These are phyloP conservation scores for Perizoma flavofasciatum DNA, from an alignment of 2,888 invertebrate species.

Conservation along the genomic window DNA sequence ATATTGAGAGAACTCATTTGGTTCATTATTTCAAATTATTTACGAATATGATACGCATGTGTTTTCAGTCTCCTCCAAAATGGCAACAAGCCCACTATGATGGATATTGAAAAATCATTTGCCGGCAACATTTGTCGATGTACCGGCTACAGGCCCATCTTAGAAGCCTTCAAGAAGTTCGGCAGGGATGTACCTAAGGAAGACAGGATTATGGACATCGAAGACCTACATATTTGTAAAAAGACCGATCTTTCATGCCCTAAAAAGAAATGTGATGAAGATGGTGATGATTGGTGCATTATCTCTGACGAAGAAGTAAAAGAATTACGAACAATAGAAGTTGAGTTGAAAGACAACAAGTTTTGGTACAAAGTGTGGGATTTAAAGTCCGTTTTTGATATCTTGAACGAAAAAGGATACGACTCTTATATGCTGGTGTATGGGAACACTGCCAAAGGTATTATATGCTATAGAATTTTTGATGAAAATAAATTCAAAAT, in stretches of 20 bases:
- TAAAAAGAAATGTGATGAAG: slow-evolving; percentile 30
- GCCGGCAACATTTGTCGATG: slow-evolving; percentile 90
- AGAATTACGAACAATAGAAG: slow-evolving; percentile 48
- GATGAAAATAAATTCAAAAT: no score
- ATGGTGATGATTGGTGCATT: slow-evolving; percentile 36
- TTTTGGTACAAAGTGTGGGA: slow-evolving; percentile 81
- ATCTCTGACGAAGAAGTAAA: slow-evolving; percentile 25
- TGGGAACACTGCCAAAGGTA: slow-evolving; percentile 89
- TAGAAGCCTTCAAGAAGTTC: slow-evolving; percentile 85
- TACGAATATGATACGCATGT: slow-evolving; percentile 2
- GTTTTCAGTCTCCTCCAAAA: slow-evolving; percentile 65
- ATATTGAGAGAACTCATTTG: no score
- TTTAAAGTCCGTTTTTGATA: slow-evolving; percentile 76
- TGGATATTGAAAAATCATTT: slow-evolving; percentile 87
- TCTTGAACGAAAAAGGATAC: slow-evolving; percentile 69
- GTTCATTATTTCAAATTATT: no score
- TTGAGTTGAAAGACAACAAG: slow-evolving; percentile 58
- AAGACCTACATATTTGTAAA: slow-evolving; percentile 51
- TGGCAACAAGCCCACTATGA: slow-evolving; percentile 75
- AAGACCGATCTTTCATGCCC: slow-evolving; percentile 37
- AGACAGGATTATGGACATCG: slow-evolving; percentile 50
- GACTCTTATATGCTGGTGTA: slow-evolving; percentile 85
- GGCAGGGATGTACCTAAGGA: slow-evolving; percentile 68
- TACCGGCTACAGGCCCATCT: slow-evolving; percentile 87
- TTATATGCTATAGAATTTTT: no score